These are phyloP conservation scores for Sturnira hondurensis DNA, from an alignment of 2,113 vertebrate species.

Conservation along the genomic window DNA sequence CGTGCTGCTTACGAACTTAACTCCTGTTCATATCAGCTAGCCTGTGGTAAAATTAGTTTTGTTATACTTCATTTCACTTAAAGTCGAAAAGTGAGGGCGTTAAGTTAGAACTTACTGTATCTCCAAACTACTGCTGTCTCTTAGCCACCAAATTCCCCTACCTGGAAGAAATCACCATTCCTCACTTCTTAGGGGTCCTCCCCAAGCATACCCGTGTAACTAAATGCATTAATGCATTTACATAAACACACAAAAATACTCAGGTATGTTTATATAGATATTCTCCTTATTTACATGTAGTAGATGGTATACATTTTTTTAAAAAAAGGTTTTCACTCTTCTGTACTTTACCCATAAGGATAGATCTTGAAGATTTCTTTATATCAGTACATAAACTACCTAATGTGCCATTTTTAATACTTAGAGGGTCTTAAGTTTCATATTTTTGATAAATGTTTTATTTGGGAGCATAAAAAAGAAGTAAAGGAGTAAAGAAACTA, in stretches of 20 bases:
- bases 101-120: not conserved
- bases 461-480: not conserved
- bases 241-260: not conserved
- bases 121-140: not conserved
- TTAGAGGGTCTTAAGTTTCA: not conserved
- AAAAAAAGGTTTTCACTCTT: not conserved
- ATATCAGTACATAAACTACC: not conserved
- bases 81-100: not conserved
- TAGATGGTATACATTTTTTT: not conserved
- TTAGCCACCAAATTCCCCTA: not conserved
- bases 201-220: not conserved
- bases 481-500: not conserved
- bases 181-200: not conserved
- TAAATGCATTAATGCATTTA: not conserved
- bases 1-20: not conserved
- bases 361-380: not conserved
- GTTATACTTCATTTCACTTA: not conserved
- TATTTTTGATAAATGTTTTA: not conserved
- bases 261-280: not conserved
- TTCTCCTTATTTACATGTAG: not conserved
- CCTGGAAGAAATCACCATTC: not conserved
- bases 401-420: conserved; percentile 33
- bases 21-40: not conserved
- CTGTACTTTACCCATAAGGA: not conserved
- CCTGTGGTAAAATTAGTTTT: not conserved